Percentiles rank a stretch among this genome's conserved stretches.
Evolutionary conservation across 2,888 invertebrate genomes (phyloP).

Genomic region (Automeris io): DNA sequence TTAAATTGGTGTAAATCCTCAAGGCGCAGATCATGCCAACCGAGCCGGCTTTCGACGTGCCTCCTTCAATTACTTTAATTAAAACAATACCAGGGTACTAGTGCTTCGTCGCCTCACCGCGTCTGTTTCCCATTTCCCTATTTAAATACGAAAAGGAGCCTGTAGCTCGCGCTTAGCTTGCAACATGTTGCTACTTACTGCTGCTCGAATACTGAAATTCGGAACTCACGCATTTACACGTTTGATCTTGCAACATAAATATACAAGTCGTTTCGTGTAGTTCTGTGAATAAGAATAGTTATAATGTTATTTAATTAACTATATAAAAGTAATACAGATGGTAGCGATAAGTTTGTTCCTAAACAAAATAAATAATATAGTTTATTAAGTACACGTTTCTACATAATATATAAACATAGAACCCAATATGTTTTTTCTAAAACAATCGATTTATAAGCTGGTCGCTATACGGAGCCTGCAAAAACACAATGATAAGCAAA

Average conservation of each 20-base stretch:
- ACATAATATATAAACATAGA: too few relatives aligned
- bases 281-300: constrained; percentile 5
- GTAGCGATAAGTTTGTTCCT: too few relatives aligned
- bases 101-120: constrained; percentile 70
- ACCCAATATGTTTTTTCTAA: too few relatives aligned
- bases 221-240: constrained; percentile 32
- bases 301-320: constrained; percentile 1
- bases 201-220: constrained; percentile 30
- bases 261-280: constrained; percentile 22
- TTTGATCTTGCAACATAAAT: constrained; percentile 22
- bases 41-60: constrained; percentile 67
- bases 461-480: too few relatives aligned
- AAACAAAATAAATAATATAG: too few relatives aligned
- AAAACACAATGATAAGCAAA: too few relatives aligned
- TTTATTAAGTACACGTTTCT: too few relatives aligned
- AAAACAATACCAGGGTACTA: constrained; percentile 74
- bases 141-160: constrained; percentile 76
- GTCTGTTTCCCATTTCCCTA: constrained; percentile 75
- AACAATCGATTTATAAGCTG: too few relatives aligned
- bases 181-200: constrained; percentile 64
- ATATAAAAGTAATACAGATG: too few relatives aligned
- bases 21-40: constrained; percentile 72
- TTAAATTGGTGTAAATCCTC: constrained; percentile 75
- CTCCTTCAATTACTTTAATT: constrained; percentile 78
- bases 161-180: constrained; percentile 61